Percentiles rank a stretch among this genome's conserved stretches.
Evolutionary conservation across 2,888 invertebrate species (phyloP).

Genomic region (Agrenia bidenticulata): DNA sequence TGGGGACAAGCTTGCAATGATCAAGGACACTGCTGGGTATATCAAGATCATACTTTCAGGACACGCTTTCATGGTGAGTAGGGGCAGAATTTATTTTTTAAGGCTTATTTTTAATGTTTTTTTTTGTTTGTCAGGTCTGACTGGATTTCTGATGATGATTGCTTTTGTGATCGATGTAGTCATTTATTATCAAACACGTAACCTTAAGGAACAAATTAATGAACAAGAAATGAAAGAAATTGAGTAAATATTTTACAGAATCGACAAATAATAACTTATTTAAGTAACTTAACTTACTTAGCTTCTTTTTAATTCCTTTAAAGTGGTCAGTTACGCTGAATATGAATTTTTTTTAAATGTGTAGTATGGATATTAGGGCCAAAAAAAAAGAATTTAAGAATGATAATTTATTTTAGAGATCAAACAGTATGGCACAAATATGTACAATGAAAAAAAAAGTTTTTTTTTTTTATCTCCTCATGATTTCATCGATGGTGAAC

Average conservation of each 20-base stretch:
- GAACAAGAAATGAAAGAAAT: conserved; percentile 1
- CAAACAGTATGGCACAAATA: too few relatives aligned
- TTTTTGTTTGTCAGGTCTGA: conserved; percentile 71
- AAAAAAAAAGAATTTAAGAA: neutral
- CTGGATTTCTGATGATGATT: conserved; percentile 78
- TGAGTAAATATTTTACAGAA: neutral
- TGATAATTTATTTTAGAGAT: too few relatives aligned
- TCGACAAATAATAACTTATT: too few relatives aligned
- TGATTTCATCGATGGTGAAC: conserved; percentile 87
- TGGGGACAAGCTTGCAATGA: conserved; percentile 68
- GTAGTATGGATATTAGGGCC: neutral
- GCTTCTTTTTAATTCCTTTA: too few relatives aligned
- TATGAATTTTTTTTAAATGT: neutral
- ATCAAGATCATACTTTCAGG: conserved; percentile 78
- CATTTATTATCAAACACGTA: conserved; percentile 87
- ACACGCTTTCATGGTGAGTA: conserved; percentile 78
- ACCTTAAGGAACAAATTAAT: conserved; percentile 53
- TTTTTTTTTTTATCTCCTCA: conserved; percentile 65
- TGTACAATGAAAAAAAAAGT: too few relatives aligned
- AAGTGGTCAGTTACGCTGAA: neutral
- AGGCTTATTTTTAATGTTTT: too few relatives aligned
- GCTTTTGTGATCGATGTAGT: conserved; percentile 86
- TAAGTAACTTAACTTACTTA: too few relatives aligned
- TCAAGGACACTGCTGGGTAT: conserved; percentile 70
- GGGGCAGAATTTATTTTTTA: neutral